These are phyloP conservation scores for Crenuchus spilurus DNA, from an alignment of 2,797 vertebrate genomes.

Conservation along the genomic window DNA sequence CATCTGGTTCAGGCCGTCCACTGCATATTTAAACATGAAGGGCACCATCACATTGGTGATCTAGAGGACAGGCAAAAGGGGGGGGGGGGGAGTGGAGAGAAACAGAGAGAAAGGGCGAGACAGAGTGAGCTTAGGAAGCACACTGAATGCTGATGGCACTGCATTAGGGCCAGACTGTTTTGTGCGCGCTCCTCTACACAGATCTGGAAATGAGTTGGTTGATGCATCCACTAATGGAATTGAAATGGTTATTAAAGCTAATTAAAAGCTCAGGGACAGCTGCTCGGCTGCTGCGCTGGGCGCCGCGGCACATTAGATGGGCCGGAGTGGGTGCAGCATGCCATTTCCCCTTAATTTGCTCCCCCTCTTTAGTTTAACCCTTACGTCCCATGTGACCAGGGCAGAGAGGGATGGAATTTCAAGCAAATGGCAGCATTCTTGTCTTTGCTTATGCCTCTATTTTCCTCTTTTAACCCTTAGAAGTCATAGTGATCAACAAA, in stretches of 20 bases:
- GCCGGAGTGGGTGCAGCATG: constrained; percentile 60
- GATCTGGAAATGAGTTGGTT: constrained; percentile 64
- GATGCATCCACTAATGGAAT: constrained; percentile 78
- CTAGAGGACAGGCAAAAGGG: constrained; percentile 70
- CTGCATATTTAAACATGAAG: constrained; percentile 99
- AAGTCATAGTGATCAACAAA: background rate
- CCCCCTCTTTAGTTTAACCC: constrained; percentile 32
- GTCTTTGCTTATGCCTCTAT: background rate
- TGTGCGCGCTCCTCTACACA: constrained; percentile 52
- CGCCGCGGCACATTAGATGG: constrained; percentile 70
- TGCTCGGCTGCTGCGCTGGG: constrained; percentile 72
- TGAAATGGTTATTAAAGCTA: constrained; percentile 81
- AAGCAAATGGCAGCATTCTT: constrained; percentile 8
- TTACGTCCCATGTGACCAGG: background rate
- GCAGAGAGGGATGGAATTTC: background rate
- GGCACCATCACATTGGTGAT: constrained; percentile 94
- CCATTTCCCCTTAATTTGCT: constrained; percentile 59
- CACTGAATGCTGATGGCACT: constrained; percentile 3
- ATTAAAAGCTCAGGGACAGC: constrained; percentile 81
- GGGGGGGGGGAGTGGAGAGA: constrained; percentile 39
- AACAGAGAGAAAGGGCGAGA: constrained; percentile 22
- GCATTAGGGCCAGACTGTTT: constrained; percentile 38
- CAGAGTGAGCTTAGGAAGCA: constrained; percentile 13
- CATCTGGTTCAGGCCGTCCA: constrained; percentile 96
- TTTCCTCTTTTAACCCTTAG: background rate